Evolutionary conservation across 2,888 invertebrate species (phyloP), one percentile per base, ranked within the genome.

Genomic region (Tolmerus cingulatus): DNA sequence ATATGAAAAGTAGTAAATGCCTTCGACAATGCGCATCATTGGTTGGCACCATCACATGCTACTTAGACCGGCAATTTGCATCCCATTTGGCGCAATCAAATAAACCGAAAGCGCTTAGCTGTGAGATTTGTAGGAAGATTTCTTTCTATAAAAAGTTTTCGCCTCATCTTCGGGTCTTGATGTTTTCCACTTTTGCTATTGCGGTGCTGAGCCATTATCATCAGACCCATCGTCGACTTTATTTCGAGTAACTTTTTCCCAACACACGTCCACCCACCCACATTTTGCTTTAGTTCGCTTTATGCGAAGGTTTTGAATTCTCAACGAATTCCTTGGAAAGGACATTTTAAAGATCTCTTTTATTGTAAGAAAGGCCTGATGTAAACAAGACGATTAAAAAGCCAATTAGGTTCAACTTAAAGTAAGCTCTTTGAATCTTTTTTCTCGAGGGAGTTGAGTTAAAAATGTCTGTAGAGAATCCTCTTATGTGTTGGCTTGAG

Each of bases 71-170:
- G 30, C 74, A 74, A 85, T 85, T 85, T 85, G 74, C 85, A 85
- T 85, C 85, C 85, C 74, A 85, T 85, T 85, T 85, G 40, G 23
- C 74, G 37, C 85, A 85, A 85, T 74, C 85, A 74, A 85, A 85
- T 85, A 85, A 85, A 85, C 74, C 74, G 74, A 74, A 85, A 85
- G 14, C 66, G 85, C 85, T 85, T 74, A 85, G 85, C 85, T 85
- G 57, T 85, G 74, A 74, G 85, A 85, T 85, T 74, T 85, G 74
- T 46, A 74, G 30, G 85, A 74, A 16, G 46, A 85, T 85, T 74
- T 74, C 74, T 43, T 46, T 85, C 74, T 74, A 34, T 46, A 74
- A 79, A n/a, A 74, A 46, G 19, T 74, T 85, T 57, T 46, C 43
- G 23, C 7, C 14, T 46, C 43, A n/a, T 46, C 40, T 34, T 76